phyloP scores from a whole-genome alignment of 2,888 invertebrate species.

The Macaria liturata region DNA sequence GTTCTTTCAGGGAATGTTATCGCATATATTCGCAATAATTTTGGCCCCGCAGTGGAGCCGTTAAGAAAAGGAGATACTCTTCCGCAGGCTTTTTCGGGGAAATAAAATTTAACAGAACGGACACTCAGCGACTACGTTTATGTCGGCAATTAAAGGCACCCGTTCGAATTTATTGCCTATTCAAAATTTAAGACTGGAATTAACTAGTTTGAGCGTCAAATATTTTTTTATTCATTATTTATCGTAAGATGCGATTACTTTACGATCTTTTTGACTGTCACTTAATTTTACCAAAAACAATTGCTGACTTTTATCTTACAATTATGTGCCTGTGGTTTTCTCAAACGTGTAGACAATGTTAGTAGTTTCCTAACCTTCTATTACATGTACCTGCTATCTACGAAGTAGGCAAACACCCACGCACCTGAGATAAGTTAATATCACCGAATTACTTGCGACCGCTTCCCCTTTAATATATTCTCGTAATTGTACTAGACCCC shows the following conservation, averaged over 20 bases:
- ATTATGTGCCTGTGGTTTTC: not conserved
- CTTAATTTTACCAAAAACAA: not conserved
- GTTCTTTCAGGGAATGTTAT: conserved; percentile 49
- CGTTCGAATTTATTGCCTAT: conserved; percentile 22
- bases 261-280: not conserved
- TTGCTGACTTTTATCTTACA: not conserved
- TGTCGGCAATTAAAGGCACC: conserved; percentile 22
- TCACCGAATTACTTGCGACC: conserved; percentile 55
- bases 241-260: not conserved
- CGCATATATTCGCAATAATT: conserved; percentile 68
- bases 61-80: conserved; percentile 40
- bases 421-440: conserved; percentile 71
- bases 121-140: conserved; percentile 28
- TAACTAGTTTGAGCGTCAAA: conserved; percentile 22
- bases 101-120: conserved; percentile 50
- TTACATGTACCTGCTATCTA: conserved; percentile 45
- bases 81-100: conserved; percentile 37
- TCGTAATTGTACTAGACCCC: conserved; percentile 71
- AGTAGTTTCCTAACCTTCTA: conserved; percentile 25
- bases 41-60: conserved; percentile 24
- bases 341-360: not conserved
- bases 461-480: conserved; percentile 58
- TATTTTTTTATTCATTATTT: conserved; percentile 28
- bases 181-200: conserved; percentile 21
- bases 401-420: conserved; percentile 49